These are phyloP conservation scores for Pseudanteris insignis DNA, from an alignment of 2,888 invertebrate genomes.

Conservation along the genomic window DNA sequence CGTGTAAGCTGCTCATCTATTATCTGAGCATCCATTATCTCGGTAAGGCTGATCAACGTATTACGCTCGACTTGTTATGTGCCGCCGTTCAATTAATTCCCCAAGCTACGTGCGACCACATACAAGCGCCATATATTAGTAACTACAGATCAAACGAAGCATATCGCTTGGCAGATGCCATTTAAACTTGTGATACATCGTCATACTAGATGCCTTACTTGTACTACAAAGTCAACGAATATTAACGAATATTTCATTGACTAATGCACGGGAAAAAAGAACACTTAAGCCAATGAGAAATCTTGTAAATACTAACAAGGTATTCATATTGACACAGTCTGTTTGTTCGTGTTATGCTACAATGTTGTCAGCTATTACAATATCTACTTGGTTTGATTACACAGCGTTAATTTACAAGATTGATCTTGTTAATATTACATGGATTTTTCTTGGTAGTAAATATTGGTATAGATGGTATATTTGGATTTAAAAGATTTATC, in stretches of 20 bases:
- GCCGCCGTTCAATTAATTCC: conserved; percentile 47
- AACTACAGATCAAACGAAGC: conserved; percentile 46
- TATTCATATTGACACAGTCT: no score
- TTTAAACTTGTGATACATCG: conserved; percentile 33
- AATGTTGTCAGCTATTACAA: no score
- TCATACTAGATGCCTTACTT: conserved; percentile 9
- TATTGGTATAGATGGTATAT: no score
- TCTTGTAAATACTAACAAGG: no score
- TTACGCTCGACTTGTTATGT: conserved; percentile 43
- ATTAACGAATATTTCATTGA: conserved; percentile 10
- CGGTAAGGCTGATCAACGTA: conserved; percentile 41
- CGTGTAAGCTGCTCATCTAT: conserved; percentile 42
- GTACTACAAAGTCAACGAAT: conserved; percentile 21
- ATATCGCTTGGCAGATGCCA: conserved; percentile 47
- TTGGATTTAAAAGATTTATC: no score
- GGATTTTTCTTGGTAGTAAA: no score
- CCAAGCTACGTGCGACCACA: conserved; percentile 35
- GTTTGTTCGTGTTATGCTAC: no score
- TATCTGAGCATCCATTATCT: conserved; percentile 44
- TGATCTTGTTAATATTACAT: no score
- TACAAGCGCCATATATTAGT: conserved; percentile 35
- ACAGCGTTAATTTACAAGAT: no score
- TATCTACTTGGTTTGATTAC: no score
- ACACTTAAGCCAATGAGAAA: no score
- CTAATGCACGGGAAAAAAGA: no score